A percentile compares a stretch with the other conserved stretches of the same genome.
phyloP scores from a whole-genome alignment of 2,797 vertebrate genomes.

The Gobio occitaniae region DNA sequence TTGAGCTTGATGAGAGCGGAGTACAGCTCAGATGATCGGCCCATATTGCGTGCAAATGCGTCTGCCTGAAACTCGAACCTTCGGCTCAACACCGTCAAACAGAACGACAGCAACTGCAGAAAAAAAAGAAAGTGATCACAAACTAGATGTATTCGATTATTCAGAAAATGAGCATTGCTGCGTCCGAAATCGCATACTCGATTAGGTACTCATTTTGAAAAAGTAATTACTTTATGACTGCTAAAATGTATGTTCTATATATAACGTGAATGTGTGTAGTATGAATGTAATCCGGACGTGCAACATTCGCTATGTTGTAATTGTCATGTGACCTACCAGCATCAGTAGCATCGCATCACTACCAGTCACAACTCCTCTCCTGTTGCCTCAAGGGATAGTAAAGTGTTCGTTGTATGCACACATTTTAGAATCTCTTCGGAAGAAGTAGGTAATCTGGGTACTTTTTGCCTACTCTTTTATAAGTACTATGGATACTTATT shows the following conservation, averaged over 20 bases:
- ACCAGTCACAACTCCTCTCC: neutral
- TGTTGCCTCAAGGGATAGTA: neutral
- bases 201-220: neutral
- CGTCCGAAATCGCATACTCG: neutral
- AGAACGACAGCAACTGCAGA: slow-evolving; percentile 92
- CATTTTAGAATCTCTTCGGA: neutral
- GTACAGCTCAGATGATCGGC: slow-evolving; percentile 93
- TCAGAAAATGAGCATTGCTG: neutral
- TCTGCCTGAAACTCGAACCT: slow-evolving; percentile 99
- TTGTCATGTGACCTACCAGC: no score
- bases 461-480: neutral
- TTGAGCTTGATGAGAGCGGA: slow-evolving; percentile 98
- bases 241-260: neutral
- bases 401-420: no score
- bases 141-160: neutral
- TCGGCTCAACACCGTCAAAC: slow-evolving; percentile 95
- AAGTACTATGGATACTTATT: neutral
- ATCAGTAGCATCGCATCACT: neutral
- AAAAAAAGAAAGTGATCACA: neutral
- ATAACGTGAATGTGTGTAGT: neutral
- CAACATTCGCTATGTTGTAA: neutral
- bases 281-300: neutral
- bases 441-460: neutral
- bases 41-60: slow-evolving; percentile 91
- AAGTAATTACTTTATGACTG: neutral